Evolutionary conservation across 2,888 invertebrate species (phyloP), one percentile per base, ranked within the genome.

Genomic region (Osmoderma eremita): DNA sequence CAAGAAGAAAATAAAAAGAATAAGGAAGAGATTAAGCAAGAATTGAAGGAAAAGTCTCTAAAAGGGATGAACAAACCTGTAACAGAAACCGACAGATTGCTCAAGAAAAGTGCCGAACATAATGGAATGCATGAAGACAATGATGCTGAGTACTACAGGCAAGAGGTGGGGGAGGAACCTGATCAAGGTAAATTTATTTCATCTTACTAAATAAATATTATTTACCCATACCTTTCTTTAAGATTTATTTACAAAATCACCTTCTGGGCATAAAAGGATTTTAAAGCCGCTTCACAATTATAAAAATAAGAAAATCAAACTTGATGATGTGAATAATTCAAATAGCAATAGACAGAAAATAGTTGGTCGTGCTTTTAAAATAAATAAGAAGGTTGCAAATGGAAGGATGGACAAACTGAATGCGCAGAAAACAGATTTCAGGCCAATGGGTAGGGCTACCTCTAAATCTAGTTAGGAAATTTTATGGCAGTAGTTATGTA

Each of bases 111-210:
- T 38, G 85, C 85, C 13, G 84, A 84, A 10, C 87, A 88, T 80
- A 83, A 86, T 2, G 76, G 80, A 49, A 79, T 79, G 68, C 84
- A 83, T 71, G 85, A 85, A 0, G 92, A 92, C 63, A 90, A 93
- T 77, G 94, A 95, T 82, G 89, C 88, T 0, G 89, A 91, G 70
- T 95, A 95, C 83, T 96, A 92, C 80, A 86, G 90, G 71, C 85
- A 93, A 73, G 96, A 95, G 85, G 93, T 96, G 18, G 96, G 96
- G 36, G 90, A 90, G 74, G 93, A 93, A 77, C 96, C 95, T 0
- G 95, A 95, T 71, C 87, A 89, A 85, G 94, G 91, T 90, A 82
- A 42, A 65, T 13, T 42, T 61, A 18, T 42, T 15, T 10, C 3
- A 13, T 24, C 42, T 38, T 61, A 8, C 20, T 10, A 15, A 18